Evolutionary conservation across 1,140 invertebrate species (phyloP).

Genomic region (Stegodyphus dumicola): DNA sequence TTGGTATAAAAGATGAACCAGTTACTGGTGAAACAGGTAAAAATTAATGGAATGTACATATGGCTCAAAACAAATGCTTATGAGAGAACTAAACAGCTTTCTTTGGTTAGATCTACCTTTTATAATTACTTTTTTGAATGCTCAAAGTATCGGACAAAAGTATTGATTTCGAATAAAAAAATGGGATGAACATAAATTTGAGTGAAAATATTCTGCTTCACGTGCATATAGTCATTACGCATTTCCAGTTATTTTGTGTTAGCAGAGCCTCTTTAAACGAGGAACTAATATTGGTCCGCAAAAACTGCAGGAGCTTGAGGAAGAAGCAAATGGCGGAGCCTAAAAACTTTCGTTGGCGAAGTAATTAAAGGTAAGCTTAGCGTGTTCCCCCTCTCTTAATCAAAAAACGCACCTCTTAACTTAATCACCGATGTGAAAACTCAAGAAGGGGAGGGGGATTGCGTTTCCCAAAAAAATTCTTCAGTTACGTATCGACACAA

Average conservation of each 20-base stretch:
- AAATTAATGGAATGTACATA: no score
- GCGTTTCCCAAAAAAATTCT: conserved; percentile 16
- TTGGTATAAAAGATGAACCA: no score
- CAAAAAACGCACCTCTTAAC: conserved; percentile 33
- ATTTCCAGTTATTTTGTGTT: background rate
- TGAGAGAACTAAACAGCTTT: no score
- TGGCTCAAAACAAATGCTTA: no score
- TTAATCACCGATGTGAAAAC: conserved; percentile 46
- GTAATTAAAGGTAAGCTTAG: conserved; percentile 25
- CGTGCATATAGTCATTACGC: conserved; percentile 20
- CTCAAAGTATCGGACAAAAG: background rate
- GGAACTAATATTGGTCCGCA: conserved; percentile 2
- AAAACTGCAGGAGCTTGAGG: background rate
- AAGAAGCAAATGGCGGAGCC: conserved; percentile 1
- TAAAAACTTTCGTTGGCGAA: background rate
- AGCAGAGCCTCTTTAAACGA: background rate
- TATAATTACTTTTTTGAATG: background rate
- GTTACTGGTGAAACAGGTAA: no score
- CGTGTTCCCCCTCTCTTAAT: conserved; percentile 17
- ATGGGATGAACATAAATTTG: background rate
- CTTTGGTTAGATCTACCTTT: no score
- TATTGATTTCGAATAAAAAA: no score
- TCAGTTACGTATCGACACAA: conserved; percentile 24
- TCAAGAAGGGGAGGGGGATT: background rate
- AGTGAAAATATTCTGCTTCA: conserved; percentile 4